phyloP scores from a whole-genome alignment of 2,888 invertebrate genomes.

The Lepidonotus clava region DNA sequence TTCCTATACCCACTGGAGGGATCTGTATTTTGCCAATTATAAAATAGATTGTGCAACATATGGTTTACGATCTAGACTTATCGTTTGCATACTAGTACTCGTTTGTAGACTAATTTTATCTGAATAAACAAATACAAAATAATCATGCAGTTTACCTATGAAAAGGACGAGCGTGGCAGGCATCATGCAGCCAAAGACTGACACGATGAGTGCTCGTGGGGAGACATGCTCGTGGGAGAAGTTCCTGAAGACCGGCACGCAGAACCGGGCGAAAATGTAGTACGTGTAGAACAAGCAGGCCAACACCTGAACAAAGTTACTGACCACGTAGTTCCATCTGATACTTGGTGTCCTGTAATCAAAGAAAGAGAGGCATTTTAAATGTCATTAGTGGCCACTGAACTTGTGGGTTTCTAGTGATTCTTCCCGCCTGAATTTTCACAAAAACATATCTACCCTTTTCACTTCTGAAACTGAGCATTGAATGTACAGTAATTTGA shows the following conservation, averaged over 20 bases:
- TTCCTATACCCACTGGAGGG: neutral
- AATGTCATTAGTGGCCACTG: too few relatives aligned
- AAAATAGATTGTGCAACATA: too few relatives aligned
- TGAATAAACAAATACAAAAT: too few relatives aligned
- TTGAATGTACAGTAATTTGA: too few relatives aligned
- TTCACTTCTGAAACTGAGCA: too few relatives aligned
- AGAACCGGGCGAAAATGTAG: constrained; percentile 90
- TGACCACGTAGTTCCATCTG: constrained; percentile 87
- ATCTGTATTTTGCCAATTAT: neutral
- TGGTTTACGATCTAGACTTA: too few relatives aligned
- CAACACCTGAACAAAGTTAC: constrained; percentile 87
- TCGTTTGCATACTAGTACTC: too few relatives aligned
- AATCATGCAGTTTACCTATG: constrained; percentile 73
- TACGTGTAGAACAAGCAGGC: constrained; percentile 90
- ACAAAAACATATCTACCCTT: too few relatives aligned
- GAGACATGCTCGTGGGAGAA: constrained; percentile 79
- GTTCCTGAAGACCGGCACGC: constrained; percentile 85
- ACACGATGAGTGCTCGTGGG: constrained; percentile 80
- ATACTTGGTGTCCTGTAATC: constrained; percentile 86
- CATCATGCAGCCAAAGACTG: constrained; percentile 87
- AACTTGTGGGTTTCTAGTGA: too few relatives aligned
- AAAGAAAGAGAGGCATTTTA: constrained; percentile 62
- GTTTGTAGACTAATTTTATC: too few relatives aligned
- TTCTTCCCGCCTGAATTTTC: too few relatives aligned
- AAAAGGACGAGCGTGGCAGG: constrained; percentile 84